phyloP scores from a whole-genome alignment of 1,140 invertebrate species.

The Belonocnema kinseyi region DNA sequence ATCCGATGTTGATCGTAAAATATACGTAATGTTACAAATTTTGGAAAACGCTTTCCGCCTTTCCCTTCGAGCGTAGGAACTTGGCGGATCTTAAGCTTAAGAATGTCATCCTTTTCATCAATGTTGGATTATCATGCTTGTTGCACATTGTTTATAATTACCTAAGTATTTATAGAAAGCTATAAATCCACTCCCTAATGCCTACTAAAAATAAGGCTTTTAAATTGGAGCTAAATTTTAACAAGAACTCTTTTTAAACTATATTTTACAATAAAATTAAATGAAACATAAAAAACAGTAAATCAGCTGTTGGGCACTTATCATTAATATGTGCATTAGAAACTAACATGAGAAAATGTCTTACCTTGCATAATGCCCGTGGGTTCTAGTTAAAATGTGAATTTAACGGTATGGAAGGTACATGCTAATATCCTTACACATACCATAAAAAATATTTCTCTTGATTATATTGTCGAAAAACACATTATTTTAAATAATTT shows the following conservation, averaged over 20 bases:
- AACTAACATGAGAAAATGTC: too few relatives aligned
- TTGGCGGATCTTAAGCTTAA: background rate
- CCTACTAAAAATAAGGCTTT: background rate
- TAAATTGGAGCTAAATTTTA: background rate
- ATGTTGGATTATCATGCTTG: conserved; percentile 34
- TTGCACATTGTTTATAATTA: conserved; percentile 35
- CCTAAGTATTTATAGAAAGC: background rate
- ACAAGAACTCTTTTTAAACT: background rate
- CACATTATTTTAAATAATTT: too few relatives aligned
- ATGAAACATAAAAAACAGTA: background rate
- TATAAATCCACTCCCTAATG: background rate
- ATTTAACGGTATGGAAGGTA: too few relatives aligned
- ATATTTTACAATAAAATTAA: background rate
- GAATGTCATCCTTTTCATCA: background rate
- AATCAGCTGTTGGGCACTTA: too few relatives aligned
- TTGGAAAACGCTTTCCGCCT: conserved; percentile 40
- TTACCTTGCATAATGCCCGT: too few relatives aligned
- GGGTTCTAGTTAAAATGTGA: too few relatives aligned
- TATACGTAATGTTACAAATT: conserved; percentile 42
- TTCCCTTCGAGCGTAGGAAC: conserved; percentile 38
- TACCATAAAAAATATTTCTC: too few relatives aligned
- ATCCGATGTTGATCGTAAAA: conserved; percentile 1
- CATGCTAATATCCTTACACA: too few relatives aligned
- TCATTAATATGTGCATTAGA: too few relatives aligned
- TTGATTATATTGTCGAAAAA: too few relatives aligned